These are phyloP conservation scores for Rhinolophus ferrumequinum DNA, from an alignment of 2,113 vertebrate genomes.

Conservation along the genomic window DNA sequence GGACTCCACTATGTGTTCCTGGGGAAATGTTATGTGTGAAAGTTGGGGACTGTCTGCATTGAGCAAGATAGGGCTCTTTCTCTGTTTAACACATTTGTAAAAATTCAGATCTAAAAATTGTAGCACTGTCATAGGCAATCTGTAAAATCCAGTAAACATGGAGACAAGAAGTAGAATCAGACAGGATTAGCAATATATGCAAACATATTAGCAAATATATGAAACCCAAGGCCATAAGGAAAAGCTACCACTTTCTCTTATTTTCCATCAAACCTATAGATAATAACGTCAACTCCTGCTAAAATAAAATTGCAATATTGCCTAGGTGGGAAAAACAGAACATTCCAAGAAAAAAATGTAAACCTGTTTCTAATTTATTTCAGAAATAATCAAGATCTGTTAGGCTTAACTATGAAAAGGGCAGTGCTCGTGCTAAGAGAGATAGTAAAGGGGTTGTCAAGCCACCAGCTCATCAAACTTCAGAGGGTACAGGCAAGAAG, in stretches of 20 bases:
- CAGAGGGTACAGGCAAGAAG: neutral
- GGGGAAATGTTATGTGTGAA: neutral
- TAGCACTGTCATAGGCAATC: neutral
- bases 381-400: neutral
- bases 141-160: neutral
- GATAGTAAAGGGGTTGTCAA: neutral
- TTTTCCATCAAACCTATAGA: neutral
- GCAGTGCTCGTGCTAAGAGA: neutral
- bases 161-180: neutral
- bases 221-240: neutral
- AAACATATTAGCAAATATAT: neutral
- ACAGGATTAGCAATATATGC: neutral
- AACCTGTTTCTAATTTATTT: conserved; percentile 17
- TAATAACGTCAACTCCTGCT: neutral
- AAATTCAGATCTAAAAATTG: neutral
- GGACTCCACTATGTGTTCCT: neutral
- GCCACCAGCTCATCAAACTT: neutral
- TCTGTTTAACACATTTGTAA: neutral
- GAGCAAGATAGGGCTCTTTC: neutral
- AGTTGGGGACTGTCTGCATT: neutral
- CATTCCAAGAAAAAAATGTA: neutral
- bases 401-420: neutral
- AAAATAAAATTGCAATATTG: neutral
- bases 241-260: neutral
- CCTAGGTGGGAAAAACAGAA: neutral